Evolutionary conservation across 2,113 vertebrate species (phyloP), one percentile per base, ranked within the genome.

Genomic region (Propithecus coquereli): DNA sequence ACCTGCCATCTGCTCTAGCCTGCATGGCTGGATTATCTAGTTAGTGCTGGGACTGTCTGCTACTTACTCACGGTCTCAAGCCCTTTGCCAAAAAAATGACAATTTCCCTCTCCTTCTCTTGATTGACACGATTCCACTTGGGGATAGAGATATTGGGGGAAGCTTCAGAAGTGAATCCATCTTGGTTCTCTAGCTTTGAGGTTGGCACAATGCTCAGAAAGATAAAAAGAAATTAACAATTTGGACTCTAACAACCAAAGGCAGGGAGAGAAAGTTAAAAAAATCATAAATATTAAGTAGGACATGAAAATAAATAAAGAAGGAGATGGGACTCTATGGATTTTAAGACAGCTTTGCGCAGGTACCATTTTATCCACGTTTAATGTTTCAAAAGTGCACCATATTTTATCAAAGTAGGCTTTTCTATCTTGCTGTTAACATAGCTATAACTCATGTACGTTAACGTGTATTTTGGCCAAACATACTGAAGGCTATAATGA

Each of bases 1-100:
- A 92, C 65, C 74, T 9, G 27, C 98, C 98, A 98, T 98, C 98
- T 98, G 98, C 81, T 96, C 63, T 23, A 95, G 87, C 14, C 65
- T 93, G 63, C 23, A 84, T 37, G 89, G 92, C 59, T 93, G 77
- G 54, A 94, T 96, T 88, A 95, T 96, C 97, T 85, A 77, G 74
- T 87, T 57, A 94, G 94, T 37, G 74, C 73, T 23, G 87, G 79
- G 71, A 95, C 94, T 32, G 54, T 96, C 93, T 98, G 97, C 93
- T 97, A 81, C 87, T 97, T 82, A 92, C 40, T 87, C 97, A 90
- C 61, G 95, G 94, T 91, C 95, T 92, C 91, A 97, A 97, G 94
- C 32, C 61, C 87, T 37, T 57, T 13, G 20, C 22, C 94, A 92
- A 92, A 97, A 94, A 96, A 63, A 34, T 34, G 91, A 97, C 47